Base-by-base conservation (phyloP, 2,113 vertebrate genomes). In the Zosterops lateralis region DNA sequence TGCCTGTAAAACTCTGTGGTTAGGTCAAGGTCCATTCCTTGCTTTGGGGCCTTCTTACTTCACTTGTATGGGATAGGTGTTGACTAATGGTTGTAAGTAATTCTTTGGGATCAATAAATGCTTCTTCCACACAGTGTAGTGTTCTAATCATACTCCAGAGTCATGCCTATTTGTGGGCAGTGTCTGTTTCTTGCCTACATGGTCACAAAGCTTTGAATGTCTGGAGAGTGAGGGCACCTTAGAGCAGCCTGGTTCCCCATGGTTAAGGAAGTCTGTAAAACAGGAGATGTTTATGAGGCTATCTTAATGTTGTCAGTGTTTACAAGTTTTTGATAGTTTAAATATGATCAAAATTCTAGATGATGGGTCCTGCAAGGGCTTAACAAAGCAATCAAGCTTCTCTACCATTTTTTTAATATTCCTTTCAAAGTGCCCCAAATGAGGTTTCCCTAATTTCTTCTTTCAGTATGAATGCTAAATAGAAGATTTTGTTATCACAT, bases 101-200 rank as follows among this genome's bases (percentile, higher is more conserved):
- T 61, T 32, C 2, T 75, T 58, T 57, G 45, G 24, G n/a, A 70
- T n/a, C 17, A 32, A 10, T 15, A 58, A 40, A n/a, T 86, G 18
- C 10, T 79, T 31, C 32, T 72, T 83, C 29, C 16, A 17, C 22
- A 15, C 2, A 72, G 17, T 32, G 79, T 22, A 50, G 22, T 47
- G 22, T 6, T 67, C 62, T 72, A 18, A 47, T 26, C 45, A 74
- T 25, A 26, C 25, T 61, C 45, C 16, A 51, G 76, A 48, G n/a
- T 44, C 9, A 7, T 36, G 42, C 2, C 12, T 1, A 1, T 17
- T 87, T 20, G 56, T 61, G 1, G 12, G 4, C 16, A 36, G 10
- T 44, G 10, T 76, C 40, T 60, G 2, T 29, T 73, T 77, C 65
- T n/a, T 82, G n/a, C 38, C 56, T 66, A 6, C 19, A 6, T 17